Evolutionary conservation across 1,140 invertebrate species (phyloP).

Genomic region (Euwallacea fornicatus): DNA sequence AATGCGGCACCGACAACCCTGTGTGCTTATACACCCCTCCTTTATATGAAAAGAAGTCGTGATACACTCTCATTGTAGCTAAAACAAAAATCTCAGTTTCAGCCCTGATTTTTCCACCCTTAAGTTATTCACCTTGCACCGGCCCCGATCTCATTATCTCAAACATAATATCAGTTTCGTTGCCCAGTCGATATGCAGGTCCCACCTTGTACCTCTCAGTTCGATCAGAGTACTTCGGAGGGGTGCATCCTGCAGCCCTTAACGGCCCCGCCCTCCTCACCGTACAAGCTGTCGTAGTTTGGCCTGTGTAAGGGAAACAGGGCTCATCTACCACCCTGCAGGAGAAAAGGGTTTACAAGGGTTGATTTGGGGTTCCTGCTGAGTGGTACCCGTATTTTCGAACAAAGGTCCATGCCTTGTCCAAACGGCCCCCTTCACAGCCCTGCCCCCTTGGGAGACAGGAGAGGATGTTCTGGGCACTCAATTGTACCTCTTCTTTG

Average conservation of each 20-base stretch:
- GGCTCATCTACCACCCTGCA: slow-evolving; percentile 74
- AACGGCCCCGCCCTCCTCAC: slow-evolving; percentile 59
- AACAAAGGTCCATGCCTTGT: slow-evolving; percentile 88
- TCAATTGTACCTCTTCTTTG: slow-evolving; percentile 67
- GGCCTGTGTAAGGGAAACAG: slow-evolving; percentile 77
- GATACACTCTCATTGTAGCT: slow-evolving; percentile 87
- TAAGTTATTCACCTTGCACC: slow-evolving; percentile 75
- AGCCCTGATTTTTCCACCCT: too few relatives aligned
- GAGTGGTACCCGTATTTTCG: slow-evolving; percentile 73
- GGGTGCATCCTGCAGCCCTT: slow-evolving; percentile 59
- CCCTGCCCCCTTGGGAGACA: slow-evolving; percentile 77
- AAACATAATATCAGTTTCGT: slow-evolving; percentile 84
- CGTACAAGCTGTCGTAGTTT: slow-evolving; percentile 61
- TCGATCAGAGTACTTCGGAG: slow-evolving; percentile 54
- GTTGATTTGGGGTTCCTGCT: neutral
- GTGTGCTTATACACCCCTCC: slow-evolving; percentile 79
- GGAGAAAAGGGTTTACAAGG: too few relatives aligned
- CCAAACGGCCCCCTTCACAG: slow-evolving; percentile 85
- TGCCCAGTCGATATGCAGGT: slow-evolving; percentile 78
- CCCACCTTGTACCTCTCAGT: slow-evolving; percentile 74
- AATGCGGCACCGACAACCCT: slow-evolving; percentile 58
- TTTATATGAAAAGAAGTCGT: slow-evolving; percentile 88
- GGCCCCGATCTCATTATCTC: slow-evolving; percentile 90
- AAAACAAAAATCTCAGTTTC: slow-evolving; percentile 44
- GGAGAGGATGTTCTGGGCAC: slow-evolving; percentile 82